Evolutionary conservation across 2,888 invertebrate species (phyloP), one percentile per base, ranked within the genome.

Genomic region (Lordiphosa andalusiaca): DNA sequence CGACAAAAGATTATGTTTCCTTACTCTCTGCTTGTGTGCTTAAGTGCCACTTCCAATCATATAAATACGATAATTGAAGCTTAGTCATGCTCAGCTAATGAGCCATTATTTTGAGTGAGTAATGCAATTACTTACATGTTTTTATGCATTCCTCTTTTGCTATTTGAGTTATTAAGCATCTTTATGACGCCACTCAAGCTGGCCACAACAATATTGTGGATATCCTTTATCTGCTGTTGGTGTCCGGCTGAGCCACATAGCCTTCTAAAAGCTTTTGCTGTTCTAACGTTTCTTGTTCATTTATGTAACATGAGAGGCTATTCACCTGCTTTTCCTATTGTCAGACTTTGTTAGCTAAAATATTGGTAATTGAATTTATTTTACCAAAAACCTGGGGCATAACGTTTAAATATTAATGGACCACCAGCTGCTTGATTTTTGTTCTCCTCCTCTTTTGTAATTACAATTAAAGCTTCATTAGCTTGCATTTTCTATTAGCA

Each of bases 111-210:
- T 67, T 66, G 38, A 64, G 57, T 67, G 56, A 51, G 56, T 57
- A 71, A 69, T 61, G 61, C 67, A 69, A 73, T 74, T 67, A 67
- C 74, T 71, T 67, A 67, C 74, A 39, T 36, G 37, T 46, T 49
- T 55, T 63, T 52, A 52, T 53, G 55, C 36, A 13, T 30, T 16
- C 42, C 12, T 12, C 33, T 13, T 25, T 9, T 9, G 30, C 30
- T 30, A 30, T 30, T 30, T 39, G 10, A 39, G 39, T 39, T 21
- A 39, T 39, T 39, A 19, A 39, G 9, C 39, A 21, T 21, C 39
- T 10, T 10, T 39, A 39, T 19, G 21, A 10, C 39, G 21, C 16
- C 21, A 16, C 39, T 39, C 13, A 9, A 9, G 25, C 7, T 7
- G 7, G 25, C 25, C 38, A 38, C 19, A 21, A 6, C 10, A 5